These are phyloP conservation scores for Malacoraja senta DNA, from an alignment of 2,797 vertebrate species.

Conservation along the genomic window DNA sequence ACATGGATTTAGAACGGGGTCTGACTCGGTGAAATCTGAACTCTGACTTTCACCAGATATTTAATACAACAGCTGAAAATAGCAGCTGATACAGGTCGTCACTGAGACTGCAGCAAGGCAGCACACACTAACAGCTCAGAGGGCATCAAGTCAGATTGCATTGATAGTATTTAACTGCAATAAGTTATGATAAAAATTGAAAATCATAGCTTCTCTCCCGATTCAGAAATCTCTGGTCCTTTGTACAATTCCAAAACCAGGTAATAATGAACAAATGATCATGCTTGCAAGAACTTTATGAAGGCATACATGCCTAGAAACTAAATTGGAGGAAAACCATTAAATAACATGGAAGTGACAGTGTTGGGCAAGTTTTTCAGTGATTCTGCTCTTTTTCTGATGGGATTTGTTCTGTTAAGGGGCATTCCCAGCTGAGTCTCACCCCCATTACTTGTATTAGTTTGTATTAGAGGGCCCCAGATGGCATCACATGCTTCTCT, in stretches of 20 bases:
- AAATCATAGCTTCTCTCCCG: not conserved
- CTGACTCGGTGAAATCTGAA: conserved; percentile 43
- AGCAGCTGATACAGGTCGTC: conserved; percentile 39
- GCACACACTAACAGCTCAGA: not conserved
- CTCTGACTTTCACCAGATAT: conserved; percentile 41
- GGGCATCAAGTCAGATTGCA: conserved; percentile 14
- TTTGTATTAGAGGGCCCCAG: too few species aligned
- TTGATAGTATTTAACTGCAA: not conserved
- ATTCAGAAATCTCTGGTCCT: not conserved
- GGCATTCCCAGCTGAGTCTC: too few species aligned
- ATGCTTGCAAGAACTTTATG: not conserved
- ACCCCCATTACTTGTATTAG: too few species aligned
- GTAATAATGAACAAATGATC: not conserved
- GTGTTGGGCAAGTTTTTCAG: too few species aligned
- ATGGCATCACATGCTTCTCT: too few species aligned
- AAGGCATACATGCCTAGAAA: not conserved
- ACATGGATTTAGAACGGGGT: conserved; percentile 35
- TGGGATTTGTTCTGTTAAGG: too few species aligned
- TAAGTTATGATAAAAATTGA: not conserved
- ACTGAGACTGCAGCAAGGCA: conserved; percentile 29
- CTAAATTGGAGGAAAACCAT: too few species aligned
- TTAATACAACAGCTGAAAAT: conserved; percentile 41
- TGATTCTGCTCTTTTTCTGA: too few species aligned
- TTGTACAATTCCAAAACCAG: not conserved
- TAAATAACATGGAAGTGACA: too few species aligned